Conservation (phyloP, 2,888 invertebrate genomes). For the Drosophila demipolita region DNA sequence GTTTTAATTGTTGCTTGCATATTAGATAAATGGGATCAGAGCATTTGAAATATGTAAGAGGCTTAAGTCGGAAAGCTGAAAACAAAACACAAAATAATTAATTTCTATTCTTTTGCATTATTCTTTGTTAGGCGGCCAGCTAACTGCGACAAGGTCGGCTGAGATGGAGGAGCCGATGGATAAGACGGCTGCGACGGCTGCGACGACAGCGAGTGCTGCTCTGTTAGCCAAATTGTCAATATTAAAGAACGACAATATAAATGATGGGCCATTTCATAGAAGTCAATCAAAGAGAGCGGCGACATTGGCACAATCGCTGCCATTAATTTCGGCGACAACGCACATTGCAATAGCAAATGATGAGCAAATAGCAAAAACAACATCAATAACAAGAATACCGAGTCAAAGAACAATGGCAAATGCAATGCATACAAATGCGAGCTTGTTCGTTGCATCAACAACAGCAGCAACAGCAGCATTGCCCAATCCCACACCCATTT, state of each 20-base stretch:
- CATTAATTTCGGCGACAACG: conserved; percentile 69
- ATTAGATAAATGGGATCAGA: conserved; percentile 72
- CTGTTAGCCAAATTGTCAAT: conserved; percentile 41
- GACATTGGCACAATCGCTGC: conserved; percentile 56
- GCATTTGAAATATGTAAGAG: conserved; percentile 71
- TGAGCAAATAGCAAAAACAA: conserved; percentile 26
- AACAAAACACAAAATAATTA: conserved; percentile 71
- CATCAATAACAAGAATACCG: conserved; percentile 35
- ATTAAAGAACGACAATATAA: conserved; percentile 76
- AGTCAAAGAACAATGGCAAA: conserved; percentile 23
- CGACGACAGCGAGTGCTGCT: neutral
- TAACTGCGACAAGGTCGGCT: conserved; percentile 4
- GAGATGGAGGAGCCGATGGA: conserved; percentile 11
- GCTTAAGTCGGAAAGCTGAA: conserved; percentile 31
- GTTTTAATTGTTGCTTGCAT: conserved; percentile 73
- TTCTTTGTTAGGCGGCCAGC: conserved; percentile 38
- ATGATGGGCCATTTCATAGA: conserved; percentile 75
- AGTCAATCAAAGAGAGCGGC: conserved; percentile 73
- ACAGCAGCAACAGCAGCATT: conserved; percentile 36
- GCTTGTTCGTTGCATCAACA: conserved; percentile 29
- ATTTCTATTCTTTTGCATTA: conserved; percentile 55
- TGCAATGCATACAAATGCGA: conserved; percentile 42
- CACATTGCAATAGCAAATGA: conserved; percentile 59
- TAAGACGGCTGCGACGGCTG: conserved; percentile 11
- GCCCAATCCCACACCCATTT: conserved; percentile 38